Conservation (phyloP, 2,888 invertebrate species). For the Netelia inedita region DNA sequence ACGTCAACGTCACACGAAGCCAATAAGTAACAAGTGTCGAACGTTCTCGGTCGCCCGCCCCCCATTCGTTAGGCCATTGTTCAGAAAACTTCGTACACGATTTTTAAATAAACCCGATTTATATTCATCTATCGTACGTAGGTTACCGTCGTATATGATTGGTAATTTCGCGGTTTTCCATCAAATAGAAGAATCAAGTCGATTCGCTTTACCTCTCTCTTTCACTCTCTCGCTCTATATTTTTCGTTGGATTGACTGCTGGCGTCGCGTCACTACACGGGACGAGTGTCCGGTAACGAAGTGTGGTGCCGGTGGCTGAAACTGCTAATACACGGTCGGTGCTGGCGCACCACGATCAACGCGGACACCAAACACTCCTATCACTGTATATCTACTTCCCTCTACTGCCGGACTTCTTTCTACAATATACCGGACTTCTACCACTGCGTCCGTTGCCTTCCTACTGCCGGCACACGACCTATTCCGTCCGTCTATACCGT, state of each 20-base stretch:
- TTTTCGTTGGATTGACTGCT: no score
- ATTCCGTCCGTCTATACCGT: neutral
- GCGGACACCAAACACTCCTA: neutral
- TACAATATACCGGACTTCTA: neutral
- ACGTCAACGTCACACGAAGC: constrained; percentile 61
- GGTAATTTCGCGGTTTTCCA: no score
- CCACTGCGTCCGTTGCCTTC: neutral
- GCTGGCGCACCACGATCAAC: neutral
- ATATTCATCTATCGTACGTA: no score
- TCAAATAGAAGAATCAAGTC: no score
- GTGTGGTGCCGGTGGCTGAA: constrained; percentile 11
- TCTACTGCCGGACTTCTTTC: neutral
- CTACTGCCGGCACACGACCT: neutral
- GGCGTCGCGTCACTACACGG: neutral
- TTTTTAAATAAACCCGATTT: neutral
- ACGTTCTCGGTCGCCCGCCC: constrained; percentile 38
- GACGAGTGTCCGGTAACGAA: constrained; percentile 24
- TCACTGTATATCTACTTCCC: neutral
- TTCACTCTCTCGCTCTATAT: no score
- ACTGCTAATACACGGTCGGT: neutral
- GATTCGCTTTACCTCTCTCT: no score
- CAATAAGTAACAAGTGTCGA: constrained; percentile 53
- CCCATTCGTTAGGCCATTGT: neutral
- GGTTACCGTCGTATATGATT: no score
- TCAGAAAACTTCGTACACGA: neutral